phyloP scores from a whole-genome alignment of 2,797 vertebrate species.

The Diplodus sargus region DNA sequence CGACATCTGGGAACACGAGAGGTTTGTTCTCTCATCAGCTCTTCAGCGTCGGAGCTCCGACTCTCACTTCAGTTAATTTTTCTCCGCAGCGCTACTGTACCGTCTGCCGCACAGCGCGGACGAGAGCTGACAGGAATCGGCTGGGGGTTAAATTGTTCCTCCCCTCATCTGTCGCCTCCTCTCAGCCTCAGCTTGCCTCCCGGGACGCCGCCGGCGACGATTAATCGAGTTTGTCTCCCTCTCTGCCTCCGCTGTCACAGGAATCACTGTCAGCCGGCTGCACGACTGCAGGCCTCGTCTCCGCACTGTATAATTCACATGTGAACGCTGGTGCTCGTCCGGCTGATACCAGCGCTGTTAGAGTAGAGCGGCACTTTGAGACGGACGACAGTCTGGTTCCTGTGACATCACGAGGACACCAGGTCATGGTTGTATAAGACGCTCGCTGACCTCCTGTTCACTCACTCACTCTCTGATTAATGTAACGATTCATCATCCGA shows the following conservation, averaged over 20 bases:
- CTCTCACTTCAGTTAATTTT: neutral
- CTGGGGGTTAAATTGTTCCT: slow-evolving; percentile 57
- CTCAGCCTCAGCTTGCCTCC: slow-evolving; percentile 48
- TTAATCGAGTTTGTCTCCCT: slow-evolving; percentile 36
- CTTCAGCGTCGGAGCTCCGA: neutral
- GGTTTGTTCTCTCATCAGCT: neutral
- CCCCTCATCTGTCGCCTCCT: slow-evolving; percentile 38
- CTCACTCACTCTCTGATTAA: slow-evolving; percentile 43
- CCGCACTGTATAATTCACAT: neutral
- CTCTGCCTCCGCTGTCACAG: slow-evolving; percentile 34
- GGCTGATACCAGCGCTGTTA: too few species aligned
- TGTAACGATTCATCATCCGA: slow-evolving; percentile 25
- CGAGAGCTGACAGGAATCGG: slow-evolving; percentile 44
- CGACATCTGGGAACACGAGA: neutral
- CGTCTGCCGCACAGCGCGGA: neutral
- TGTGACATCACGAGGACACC: slow-evolving; percentile 21
- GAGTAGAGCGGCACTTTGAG: too few species aligned
- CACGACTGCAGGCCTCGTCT: slow-evolving; percentile 1
- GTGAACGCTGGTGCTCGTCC: neutral
- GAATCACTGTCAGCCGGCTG: slow-evolving; percentile 18
- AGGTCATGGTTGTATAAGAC: slow-evolving; percentile 8
- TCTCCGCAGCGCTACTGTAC: slow-evolving; percentile 1
- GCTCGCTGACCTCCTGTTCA: slow-evolving; percentile 10
- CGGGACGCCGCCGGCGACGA: neutral
- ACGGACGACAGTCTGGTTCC: neutral